Base-by-base conservation (phyloP, 2,888 invertebrate species). In the Tupiocoris notatus region DNA sequence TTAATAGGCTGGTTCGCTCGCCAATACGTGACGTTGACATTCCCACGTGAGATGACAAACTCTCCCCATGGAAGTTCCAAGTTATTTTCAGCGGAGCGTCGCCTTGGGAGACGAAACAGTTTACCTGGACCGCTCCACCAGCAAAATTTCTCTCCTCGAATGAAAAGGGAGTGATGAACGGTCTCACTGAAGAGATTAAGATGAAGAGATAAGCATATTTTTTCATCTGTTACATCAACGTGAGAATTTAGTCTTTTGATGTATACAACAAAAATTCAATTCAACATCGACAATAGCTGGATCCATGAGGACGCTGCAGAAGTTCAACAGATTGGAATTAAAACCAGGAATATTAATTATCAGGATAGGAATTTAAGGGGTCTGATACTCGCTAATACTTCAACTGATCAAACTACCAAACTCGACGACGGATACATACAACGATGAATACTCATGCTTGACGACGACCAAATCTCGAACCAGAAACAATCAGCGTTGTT, bases 161-260 rank as follows among this genome's bases (percentile, higher is more conserved):
- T 82, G 89, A 88, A 82, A 92, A 92, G 79, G 90, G 89, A 81
- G 89, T 88, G 82, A 93, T 91, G 88, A 92, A 91, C 79, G 93
- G 93, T 82, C 90, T 88, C 84, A 92, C 92, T 92, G 85, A 20
- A 54, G 22, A 21, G 39, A 22, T 39, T 3, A 39, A n/a, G n/a
- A n/a, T n/a, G n/a, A n/a, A n/a, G n/a, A n/a, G n/a, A n/a, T n/a
- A n/a, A n/a, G n/a, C n/a, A n/a, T n/a, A n/a, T n/a, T n/a, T n/a
- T n/a, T n/a, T n/a, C n/a, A n/a, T n/a, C n/a, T n/a, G n/a, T n/a
- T n/a, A n/a, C n/a, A n/a, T n/a, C n/a, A n/a, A n/a, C n/a, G n/a
- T n/a, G n/a, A n/a, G n/a, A n/a, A n/a, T n/a, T n/a, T n/a, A n/a
- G n/a, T n/a, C n/a, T n/a, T n/a, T n/a, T n/a, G n/a, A n/a, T n/a